Percentiles rank a stretch among this genome's conserved stretches.
Conservation (phyloP, 2,797 vertebrate genomes). For the Phylloscopus collybita region DNA sequence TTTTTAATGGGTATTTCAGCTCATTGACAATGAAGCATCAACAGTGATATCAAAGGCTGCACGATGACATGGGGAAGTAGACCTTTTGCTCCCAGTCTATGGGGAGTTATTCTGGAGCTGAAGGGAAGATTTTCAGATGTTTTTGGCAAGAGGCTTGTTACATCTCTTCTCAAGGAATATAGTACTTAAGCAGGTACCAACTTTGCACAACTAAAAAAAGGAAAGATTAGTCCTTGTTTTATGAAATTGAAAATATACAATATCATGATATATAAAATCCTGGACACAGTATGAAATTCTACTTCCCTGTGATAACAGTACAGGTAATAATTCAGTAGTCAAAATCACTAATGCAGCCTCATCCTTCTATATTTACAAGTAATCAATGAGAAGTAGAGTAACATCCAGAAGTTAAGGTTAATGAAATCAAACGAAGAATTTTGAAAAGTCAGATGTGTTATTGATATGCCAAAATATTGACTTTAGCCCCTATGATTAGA, state of each 20-base stretch:
- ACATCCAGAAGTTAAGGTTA: conserved; percentile 48
- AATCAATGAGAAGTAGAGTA: conserved; percentile 47
- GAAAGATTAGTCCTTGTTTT: not conserved
- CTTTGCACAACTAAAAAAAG: rapidly evolving
- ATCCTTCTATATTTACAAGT: conserved; percentile 29
- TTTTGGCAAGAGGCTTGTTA: not conserved
- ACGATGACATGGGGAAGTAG: not conserved
- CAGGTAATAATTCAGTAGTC: not conserved
- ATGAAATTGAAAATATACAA: not conserved
- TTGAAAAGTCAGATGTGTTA: conserved; percentile 49
- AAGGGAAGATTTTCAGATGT: not conserved
- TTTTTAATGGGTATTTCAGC: not conserved
- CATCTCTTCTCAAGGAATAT: not conserved
- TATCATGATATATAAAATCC: not conserved
- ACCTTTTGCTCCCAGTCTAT: not conserved
- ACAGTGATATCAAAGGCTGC: not conserved
- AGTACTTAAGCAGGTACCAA: not conserved
- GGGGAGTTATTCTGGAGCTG: not conserved
- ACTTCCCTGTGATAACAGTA: not conserved
- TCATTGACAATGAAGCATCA: not conserved
- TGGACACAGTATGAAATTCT: not conserved
- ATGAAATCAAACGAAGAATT: conserved; percentile 61
- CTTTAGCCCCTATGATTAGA: conserved; percentile 10
- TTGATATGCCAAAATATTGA: conserved; percentile 42
- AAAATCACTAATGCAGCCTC: not conserved